Base-by-base conservation (phyloP, 2,888 invertebrate species). In the Zhuqinia jingwanae region DNA sequence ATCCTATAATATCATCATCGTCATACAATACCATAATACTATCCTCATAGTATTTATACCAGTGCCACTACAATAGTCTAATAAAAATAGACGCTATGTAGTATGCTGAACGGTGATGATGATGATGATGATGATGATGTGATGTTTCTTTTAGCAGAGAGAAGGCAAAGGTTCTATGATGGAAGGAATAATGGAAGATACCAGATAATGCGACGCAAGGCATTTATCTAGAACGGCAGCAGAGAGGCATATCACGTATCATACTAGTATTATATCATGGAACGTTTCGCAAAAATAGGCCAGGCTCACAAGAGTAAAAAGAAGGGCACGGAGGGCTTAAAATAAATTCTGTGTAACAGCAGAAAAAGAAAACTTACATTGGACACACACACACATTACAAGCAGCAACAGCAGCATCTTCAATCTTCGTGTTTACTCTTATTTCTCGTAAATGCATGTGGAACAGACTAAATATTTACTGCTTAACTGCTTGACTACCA, bases 271-370 rank as follows among this genome's bases (percentile, higher is more conserved):
- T n/a, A 20, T 11, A 36, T 73, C 73, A 87, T 82, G 78, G 81
- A 86, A 81, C 81, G 70, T 84, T 85, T 88, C 78, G 87, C 87
- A 45, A 82, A 89, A 89, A 87, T 89, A 86, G 89, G 87, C 87
- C 88, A 88, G 77, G 81, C 85, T 82, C 79, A 42, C 50, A 77
- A 73, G 63, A 79, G 85, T 65, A 50, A 78, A 89, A 89, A 89
- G 86, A 89, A 87, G 87, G 86, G 89, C 87, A 87, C 85, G 56
- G 17, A 87, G 84, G 85, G 88, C 87, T 87, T 89, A 89, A 89
- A 89, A 89, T 89, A 89, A 89, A 89, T 87, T 83, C 63, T 79
- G 45, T 70, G 84, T 30, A 78, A 47, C n/a, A n/a, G n/a, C n/a
- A 78, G 70, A 70, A 58, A 8, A 63, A 83, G 36, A 78, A 56